Evolutionary conservation across 2,888 invertebrate genomes (phyloP).

Genomic region (Chymomyza fuscimana): DNA sequence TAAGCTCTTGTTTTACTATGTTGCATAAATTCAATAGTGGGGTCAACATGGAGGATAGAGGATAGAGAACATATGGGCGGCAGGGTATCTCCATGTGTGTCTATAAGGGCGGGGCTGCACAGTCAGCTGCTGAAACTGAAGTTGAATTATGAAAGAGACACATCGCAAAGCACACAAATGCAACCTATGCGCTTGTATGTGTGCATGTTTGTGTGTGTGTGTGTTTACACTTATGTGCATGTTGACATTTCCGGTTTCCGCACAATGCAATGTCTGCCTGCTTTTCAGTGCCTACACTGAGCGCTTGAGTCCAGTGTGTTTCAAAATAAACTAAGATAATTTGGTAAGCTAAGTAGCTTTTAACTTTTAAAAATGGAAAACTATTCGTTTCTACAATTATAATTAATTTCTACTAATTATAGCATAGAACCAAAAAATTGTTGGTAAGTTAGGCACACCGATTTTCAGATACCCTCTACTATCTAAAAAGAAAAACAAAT

Average conservation of each 20-base stretch:
- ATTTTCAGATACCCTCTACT: no score
- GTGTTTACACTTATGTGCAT: conserved; percentile 6
- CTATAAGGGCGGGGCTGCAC: conserved; percentile 40
- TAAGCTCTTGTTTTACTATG: conserved; percentile 3
- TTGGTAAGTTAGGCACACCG: no score
- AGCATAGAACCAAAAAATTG: no score
- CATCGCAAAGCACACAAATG: conserved; percentile 10
- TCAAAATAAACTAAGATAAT: no score
- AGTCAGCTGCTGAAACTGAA: conserved; percentile 43
- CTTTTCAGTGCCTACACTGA: neutral
- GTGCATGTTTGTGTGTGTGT: neutral
- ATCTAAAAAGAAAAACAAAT: no score
- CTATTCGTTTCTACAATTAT: no score
- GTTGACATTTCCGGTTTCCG: conserved; percentile 28
- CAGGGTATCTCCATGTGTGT: conserved; percentile 1
- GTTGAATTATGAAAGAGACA: conserved; percentile 61
- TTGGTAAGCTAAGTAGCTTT: no score
- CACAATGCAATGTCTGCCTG: conserved; percentile 2
- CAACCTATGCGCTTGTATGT: neutral
- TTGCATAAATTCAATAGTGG: conserved; percentile 15
- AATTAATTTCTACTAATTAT: no score
- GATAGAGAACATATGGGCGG: neutral
- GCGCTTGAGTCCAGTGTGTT: no score
- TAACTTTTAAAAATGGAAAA: no score
- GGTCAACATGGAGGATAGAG: neutral